Conservation (phyloP, 2,113 vertebrate genomes). For the Dromas ardeola region DNA sequence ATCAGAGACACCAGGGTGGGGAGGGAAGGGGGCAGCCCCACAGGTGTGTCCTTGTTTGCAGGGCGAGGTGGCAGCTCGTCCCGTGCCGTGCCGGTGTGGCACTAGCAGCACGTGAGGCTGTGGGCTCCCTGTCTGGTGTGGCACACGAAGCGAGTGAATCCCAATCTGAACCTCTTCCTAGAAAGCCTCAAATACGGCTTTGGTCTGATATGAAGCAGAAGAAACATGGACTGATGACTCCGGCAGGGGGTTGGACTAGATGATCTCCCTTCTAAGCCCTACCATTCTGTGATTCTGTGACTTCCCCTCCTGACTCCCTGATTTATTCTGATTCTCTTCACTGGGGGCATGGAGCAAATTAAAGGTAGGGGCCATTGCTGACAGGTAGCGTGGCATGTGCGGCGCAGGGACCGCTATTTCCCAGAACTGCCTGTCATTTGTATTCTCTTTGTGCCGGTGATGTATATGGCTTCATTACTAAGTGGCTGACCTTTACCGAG, state of each 20-base stretch:
- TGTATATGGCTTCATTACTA: not conserved
- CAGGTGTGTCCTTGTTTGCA: not conserved
- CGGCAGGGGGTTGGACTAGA: too few species aligned
- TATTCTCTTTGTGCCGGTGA: not conserved
- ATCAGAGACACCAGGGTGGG: not conserved
- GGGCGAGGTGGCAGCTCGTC: not conserved
- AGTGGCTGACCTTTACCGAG: not conserved
- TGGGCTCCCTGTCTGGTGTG: accelerated
- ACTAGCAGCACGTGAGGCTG: accelerated
- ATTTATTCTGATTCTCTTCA: not conserved
- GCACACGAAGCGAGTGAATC: not conserved
- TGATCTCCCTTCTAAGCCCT: too few species aligned
- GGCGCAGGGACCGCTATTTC: accelerated
- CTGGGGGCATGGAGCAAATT: not conserved
- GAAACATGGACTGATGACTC: not conserved
- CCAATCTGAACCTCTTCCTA: not conserved
- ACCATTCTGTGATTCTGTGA: too few species aligned
- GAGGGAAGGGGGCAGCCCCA: not conserved
- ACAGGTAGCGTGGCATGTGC: not conserved
- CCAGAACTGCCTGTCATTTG: not conserved
- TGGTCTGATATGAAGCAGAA: not conserved
- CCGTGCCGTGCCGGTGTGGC: accelerated
- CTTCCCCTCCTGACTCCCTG: not conserved
- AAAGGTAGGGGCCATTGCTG: not conserved
- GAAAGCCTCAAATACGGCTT: not conserved